Percentiles rank a stretch among this genome's conserved stretches.
Conservation (phyloP, 2,888 invertebrate species). For the Cybosia mesomella region DNA sequence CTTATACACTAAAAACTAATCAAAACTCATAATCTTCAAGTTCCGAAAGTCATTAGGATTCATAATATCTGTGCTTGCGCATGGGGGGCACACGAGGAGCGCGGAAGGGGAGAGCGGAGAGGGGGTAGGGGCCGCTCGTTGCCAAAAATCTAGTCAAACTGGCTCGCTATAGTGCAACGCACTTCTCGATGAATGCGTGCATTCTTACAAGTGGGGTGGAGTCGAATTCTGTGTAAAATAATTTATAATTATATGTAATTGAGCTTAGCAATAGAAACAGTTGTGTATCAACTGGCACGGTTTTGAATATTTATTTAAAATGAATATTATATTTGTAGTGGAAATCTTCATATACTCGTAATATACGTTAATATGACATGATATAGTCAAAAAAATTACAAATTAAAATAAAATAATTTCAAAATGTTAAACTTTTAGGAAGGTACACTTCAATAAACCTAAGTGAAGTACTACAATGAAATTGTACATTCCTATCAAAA, state of each 20-base stretch:
- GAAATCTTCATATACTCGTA: no score
- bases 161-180: constrained; percentile 85
- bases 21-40: constrained; percentile 10
- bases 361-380: no score
- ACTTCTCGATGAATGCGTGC: constrained; percentile 78
- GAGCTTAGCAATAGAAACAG: no score
- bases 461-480: no score
- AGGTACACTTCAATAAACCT: no score
- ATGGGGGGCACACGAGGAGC: constrained; percentile 47
- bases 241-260: constrained; percentile 8
- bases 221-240: constrained; percentile 28
- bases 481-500: no score
- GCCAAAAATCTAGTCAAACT: constrained; percentile 87
- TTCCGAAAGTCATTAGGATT: constrained; percentile 70
- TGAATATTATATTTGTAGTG: no score
- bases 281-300: no score
- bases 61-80: constrained; percentile 62
- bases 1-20: constrained; percentile 22
- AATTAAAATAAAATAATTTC: no score
- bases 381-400: no score
- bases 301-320: no score
- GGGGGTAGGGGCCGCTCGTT: constrained; percentile 60
- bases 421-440: no score
- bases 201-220: constrained; percentile 58
- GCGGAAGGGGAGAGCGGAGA: constrained; percentile 38